Conservation (phyloP, 2,113 vertebrate species). For the Passer montanus region DNA sequence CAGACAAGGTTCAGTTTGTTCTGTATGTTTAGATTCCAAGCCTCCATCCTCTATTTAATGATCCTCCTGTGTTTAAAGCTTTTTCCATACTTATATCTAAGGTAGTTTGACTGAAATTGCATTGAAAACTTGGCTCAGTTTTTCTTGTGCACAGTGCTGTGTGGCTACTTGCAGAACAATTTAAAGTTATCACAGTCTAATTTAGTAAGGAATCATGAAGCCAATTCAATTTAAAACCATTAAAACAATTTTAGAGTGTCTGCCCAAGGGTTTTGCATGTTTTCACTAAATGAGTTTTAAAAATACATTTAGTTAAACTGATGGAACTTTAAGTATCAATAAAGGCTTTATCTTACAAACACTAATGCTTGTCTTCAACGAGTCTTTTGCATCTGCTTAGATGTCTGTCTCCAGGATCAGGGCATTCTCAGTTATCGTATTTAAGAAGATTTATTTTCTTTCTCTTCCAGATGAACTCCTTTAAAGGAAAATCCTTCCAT, state of each 20-base stretch:
- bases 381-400: conserved; percentile 48
- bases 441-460: conserved; percentile 9
- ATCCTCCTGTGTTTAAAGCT: conserved; percentile 23
- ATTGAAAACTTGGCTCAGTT: conserved; percentile 23
- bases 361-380: conserved; percentile 50
- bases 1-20: not conserved
- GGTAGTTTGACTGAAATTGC: conserved; percentile 11
- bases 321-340: conserved; percentile 70
- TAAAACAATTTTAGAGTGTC: conserved; percentile 67
- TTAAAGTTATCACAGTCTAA: conserved; percentile 59
- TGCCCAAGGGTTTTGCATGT: conserved; percentile 70
- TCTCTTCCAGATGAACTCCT: not conserved
- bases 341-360: conserved; percentile 66
- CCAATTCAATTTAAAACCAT: conserved; percentile 68
- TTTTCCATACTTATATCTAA: not conserved
- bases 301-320: conserved; percentile 70
- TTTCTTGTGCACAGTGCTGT: not conserved
- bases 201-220: conserved; percentile 63
- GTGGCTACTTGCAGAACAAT: conserved; percentile 55
- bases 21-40: not conserved
- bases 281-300: conserved; percentile 70
- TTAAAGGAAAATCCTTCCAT: not conserved
- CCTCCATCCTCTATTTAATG: not conserved
- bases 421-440: not conserved
- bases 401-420: conserved; percentile 53